Conservation (phyloP, 2,888 invertebrate species). For the Phaonia tiefii region DNA sequence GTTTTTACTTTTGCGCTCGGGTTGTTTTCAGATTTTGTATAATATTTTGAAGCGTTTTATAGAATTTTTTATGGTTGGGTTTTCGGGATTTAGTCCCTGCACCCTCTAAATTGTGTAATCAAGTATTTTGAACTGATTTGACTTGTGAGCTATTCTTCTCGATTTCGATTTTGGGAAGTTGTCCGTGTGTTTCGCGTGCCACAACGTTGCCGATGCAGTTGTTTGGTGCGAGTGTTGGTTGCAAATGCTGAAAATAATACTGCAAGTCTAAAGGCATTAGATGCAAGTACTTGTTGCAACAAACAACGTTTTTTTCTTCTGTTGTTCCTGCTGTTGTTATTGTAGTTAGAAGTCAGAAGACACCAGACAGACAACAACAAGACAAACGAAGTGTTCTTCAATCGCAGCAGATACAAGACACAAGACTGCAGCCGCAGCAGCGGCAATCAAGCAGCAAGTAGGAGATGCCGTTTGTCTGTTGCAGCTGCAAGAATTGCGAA, state of each 20-base stretch:
- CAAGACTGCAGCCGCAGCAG: conserved; percentile 36
- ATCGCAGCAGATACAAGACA: conserved; percentile 62
- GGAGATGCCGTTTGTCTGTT: conserved; percentile 56
- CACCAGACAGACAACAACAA: conserved; percentile 65
- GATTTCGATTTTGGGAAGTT: conserved; percentile 50
- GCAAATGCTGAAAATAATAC: conserved; percentile 79
- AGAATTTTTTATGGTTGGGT: too few species aligned
- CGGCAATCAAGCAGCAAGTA: conserved; percentile 53
- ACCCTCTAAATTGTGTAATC: too few species aligned
- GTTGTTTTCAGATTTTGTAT: too few species aligned
- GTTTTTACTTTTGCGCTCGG: too few species aligned
- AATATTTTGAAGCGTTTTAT: too few species aligned
- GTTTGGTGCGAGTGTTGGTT: conserved; percentile 80
- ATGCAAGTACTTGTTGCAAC: conserved; percentile 67
- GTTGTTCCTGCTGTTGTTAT: too few species aligned
- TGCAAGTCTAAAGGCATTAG: conserved; percentile 75
- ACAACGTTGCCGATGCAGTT: conserved; percentile 80
- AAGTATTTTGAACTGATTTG: too few species aligned
- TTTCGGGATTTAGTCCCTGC: too few species aligned
- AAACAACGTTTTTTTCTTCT: conserved; percentile 61
- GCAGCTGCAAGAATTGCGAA: conserved; percentile 59
- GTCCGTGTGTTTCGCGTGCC: conserved; percentile 79
- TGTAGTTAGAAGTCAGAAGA: conserved; percentile 55
- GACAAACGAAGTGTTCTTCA: conserved; percentile 67
- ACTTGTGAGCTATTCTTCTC: background rate